These are phyloP conservation scores for Aphelenchoides fujianensis DNA, from an alignment of 1,140 invertebrate species.

Conservation along the genomic window DNA sequence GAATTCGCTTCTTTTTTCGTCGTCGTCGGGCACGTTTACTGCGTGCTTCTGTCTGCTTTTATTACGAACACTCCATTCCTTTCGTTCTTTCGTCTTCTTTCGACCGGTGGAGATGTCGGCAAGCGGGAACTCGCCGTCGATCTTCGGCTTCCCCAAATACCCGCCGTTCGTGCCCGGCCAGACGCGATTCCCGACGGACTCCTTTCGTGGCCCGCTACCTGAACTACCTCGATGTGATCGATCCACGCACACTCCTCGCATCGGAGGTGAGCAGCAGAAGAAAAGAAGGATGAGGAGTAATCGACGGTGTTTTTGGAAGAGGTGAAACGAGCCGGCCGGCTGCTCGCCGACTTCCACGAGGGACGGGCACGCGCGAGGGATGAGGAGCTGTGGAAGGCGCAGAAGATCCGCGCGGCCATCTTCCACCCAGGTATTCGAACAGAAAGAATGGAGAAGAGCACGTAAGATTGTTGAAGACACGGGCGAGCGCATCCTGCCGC, in stretches of 20 bases:
- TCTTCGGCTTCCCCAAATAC: conserved; percentile 33
- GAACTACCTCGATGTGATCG: conserved; percentile 13
- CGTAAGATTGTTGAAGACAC: no score
- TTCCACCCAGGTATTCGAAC: conserved; percentile 67
- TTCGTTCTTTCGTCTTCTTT: not conserved
- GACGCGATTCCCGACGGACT: conserved; percentile 63
- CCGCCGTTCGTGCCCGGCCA: conserved; percentile 62
- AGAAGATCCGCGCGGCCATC: conserved; percentile 66
- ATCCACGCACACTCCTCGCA: not conserved
- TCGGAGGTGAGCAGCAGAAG: conserved; percentile 14
- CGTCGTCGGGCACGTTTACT: not conserved
- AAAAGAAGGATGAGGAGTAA: not conserved
- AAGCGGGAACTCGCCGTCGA: not conserved
- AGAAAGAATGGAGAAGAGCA: no score
- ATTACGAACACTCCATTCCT: no score
- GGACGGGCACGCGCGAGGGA: conserved; percentile 59
- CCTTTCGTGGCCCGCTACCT: conserved; percentile 64
- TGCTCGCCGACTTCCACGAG: conserved; percentile 63
- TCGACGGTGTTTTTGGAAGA: conserved; percentile 57
- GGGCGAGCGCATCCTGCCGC: conserved; percentile 66
- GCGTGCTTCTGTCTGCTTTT: no score
- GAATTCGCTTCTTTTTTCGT: not conserved
- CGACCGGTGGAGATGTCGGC: not conserved
- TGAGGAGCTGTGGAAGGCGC: conserved; percentile 65
- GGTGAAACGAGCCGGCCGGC: conserved; percentile 60